Evolutionary conservation across 2,888 invertebrate genomes (phyloP), one percentile per base, ranked within the genome.

Genomic region (Archips xylosteana): DNA sequence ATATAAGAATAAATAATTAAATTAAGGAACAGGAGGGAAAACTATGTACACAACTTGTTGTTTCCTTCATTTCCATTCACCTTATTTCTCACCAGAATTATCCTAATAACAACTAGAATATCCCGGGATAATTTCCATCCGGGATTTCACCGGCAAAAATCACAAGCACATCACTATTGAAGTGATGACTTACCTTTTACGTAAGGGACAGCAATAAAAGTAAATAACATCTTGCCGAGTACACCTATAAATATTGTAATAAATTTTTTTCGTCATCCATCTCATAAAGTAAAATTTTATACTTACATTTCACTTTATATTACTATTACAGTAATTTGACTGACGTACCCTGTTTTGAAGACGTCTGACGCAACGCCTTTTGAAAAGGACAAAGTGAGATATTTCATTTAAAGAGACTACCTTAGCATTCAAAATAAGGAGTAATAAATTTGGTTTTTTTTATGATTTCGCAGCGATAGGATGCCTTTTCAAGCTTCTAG

Each of bases 241-340:
- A 42, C 10, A 13, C 64, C 64, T 64, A 70, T 70, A 70, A 63
- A 70, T 70, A 70, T 64, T 70, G 64, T 70, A 70, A 64, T 70
- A 70, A 47, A 54, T 23, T 23, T 59, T 64, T 57, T 64, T 63
- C 70, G 70, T 70, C 42, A 49, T 45, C 51, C 49, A 12, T 39
- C 68, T 42, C 68, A 36, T 62, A 63, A 42, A 61, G 61, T 51
- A 12, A n/a, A 32, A 57, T 15, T 15, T 45, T n/a, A 69, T 69
- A 23, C 60, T 23, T 42, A 60, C 39, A 6, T 6, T 39, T 23
- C 54, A 54, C 23, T 23, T 23, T 3, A 23, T 54, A 54, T 54
- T 54, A 54, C 54, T 54, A 54, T 54, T 13, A 23, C 1, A 54
- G 51, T 70, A 51, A 63, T 63, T 63, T 63, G 62, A 57, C 34